Evolutionary conservation across 2,888 invertebrate species (phyloP).

Genomic region (Sinohyriopsis cumingii): DNA sequence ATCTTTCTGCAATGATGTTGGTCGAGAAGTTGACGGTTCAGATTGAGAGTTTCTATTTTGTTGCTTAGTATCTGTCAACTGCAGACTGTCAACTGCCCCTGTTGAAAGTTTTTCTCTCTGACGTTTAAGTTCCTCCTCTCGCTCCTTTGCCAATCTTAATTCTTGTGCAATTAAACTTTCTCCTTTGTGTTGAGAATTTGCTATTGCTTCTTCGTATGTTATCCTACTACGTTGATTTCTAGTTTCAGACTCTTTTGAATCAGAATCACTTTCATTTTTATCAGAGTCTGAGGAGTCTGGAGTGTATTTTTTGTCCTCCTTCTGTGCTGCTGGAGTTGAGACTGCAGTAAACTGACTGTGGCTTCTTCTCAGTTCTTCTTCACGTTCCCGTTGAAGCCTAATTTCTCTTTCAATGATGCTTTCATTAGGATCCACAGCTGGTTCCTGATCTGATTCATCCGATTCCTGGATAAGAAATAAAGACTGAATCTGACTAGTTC

Average conservation of each 20-base stretch:
- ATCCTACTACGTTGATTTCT: slow-evolving; percentile 20
- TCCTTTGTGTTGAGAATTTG: slow-evolving; percentile 58
- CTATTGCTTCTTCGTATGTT: slow-evolving; percentile 56
- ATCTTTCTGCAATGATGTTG: slow-evolving; percentile 47
- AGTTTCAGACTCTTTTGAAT: slow-evolving; percentile 4
- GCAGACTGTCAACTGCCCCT: neutral
- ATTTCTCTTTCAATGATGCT: slow-evolving; percentile 67
- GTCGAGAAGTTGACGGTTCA: neutral
- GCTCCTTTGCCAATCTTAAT: slow-evolving; percentile 73
- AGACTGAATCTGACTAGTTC: slow-evolving; percentile 10
- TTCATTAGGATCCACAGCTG: slow-evolving; percentile 48
- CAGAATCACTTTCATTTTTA: neutral
- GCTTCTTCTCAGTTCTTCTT: slow-evolving; percentile 46
- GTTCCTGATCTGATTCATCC: slow-evolving; percentile 17
- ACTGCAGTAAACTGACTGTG: neutral
- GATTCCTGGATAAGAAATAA: slow-evolving; percentile 24
- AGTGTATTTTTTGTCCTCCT: neutral
- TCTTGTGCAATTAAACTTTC: slow-evolving; percentile 73
- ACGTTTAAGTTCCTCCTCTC: slow-evolving; percentile 74
- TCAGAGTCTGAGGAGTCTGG: neutral
- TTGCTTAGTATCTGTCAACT: slow-evolving; percentile 9
- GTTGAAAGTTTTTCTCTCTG: slow-evolving; percentile 24
- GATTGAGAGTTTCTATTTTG: neutral
- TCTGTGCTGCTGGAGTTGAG: neutral
- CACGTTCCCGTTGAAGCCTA: slow-evolving; percentile 62